A percentile compares a stretch with the other conserved stretches of the same genome.
These are phyloP conservation scores for Sebastes aleutianus DNA, from an alignment of 2,797 vertebrate species.

Conservation along the genomic window DNA sequence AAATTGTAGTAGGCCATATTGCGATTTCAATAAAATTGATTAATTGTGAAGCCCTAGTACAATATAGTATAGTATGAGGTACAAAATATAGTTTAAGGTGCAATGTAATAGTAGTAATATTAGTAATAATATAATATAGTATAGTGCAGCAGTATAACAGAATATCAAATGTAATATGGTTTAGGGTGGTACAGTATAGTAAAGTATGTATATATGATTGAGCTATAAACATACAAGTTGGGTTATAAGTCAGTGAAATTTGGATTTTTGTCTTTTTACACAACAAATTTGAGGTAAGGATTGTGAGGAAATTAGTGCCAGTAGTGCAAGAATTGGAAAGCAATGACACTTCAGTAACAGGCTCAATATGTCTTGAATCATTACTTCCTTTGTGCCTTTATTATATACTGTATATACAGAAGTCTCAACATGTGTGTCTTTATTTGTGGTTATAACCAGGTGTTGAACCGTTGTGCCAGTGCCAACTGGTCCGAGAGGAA, in stretches of 20 bases:
- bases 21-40: accelerated
- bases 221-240: background rate
- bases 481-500: constrained; percentile 98
- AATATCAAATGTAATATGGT: too few relatives aligned
- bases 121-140: too few relatives aligned
- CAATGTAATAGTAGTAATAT: background rate
- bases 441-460: constrained; percentile 58
- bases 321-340: background rate
- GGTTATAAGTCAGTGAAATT: background rate
- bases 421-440: background rate
- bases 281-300: background rate
- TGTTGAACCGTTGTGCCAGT: constrained; percentile 95
- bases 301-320: background rate
- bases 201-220: background rate
- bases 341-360: background rate
- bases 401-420: background rate
- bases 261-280: background rate
- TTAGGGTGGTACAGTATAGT: too few relatives aligned
- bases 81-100: background rate
- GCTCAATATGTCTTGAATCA: background rate
- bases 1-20: too few relatives aligned
- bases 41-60: too few relatives aligned
- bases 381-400: background rate
- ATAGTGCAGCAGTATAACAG: too few relatives aligned
- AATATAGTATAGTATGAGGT: background rate